Percentiles rank a stretch among this genome's conserved stretches.
phyloP scores from a whole-genome alignment of 64 coral and sea anemone genomes.

The Acropora tenuis region DNA sequence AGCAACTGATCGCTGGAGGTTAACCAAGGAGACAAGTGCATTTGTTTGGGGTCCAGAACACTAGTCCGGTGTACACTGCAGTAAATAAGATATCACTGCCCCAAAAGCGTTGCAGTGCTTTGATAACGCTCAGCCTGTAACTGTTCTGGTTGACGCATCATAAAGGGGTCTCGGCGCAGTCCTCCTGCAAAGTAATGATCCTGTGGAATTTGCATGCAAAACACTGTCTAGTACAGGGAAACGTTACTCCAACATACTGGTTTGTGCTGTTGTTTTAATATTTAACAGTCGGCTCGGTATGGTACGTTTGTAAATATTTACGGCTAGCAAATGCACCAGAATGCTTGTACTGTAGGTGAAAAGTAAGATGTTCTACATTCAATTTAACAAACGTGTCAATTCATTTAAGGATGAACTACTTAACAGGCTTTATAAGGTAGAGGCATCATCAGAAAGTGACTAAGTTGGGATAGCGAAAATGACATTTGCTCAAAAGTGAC shows the following conservation, averaged over 20 bases:
- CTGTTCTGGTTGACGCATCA: slow-evolving; percentile 34
- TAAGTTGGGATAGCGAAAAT: too few relatives aligned
- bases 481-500: too few relatives aligned
- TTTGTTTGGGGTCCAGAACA: slow-evolving; percentile 44
- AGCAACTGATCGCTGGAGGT: slow-evolving; percentile 50
- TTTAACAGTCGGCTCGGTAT: too few relatives aligned
- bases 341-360: too few relatives aligned
- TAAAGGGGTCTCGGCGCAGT: slow-evolving; percentile 36
- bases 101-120: slow-evolving; percentile 8
- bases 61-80: slow-evolving; percentile 25
- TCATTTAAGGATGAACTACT: too few relatives aligned
- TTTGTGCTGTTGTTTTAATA: too few relatives aligned
- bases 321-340: too few relatives aligned
- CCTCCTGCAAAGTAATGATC: slow-evolving; percentile 33
- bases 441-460: too few relatives aligned
- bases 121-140: slow-evolving; percentile 31
- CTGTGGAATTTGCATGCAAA: slow-evolving; percentile 45
- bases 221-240: slow-evolving; percentile 5
- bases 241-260: slow-evolving; percentile 38
- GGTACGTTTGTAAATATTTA: too few relatives aligned
- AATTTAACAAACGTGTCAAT: too few relatives aligned
- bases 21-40: slow-evolving; percentile 51
- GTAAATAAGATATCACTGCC: slow-evolving; percentile 29
- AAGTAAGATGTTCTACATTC: too few relatives aligned
- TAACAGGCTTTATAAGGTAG: too few relatives aligned